Evolutionary conservation across 2,888 invertebrate genomes (phyloP), one percentile per base, ranked within the genome.

Genomic region (Laothoe populi): DNA sequence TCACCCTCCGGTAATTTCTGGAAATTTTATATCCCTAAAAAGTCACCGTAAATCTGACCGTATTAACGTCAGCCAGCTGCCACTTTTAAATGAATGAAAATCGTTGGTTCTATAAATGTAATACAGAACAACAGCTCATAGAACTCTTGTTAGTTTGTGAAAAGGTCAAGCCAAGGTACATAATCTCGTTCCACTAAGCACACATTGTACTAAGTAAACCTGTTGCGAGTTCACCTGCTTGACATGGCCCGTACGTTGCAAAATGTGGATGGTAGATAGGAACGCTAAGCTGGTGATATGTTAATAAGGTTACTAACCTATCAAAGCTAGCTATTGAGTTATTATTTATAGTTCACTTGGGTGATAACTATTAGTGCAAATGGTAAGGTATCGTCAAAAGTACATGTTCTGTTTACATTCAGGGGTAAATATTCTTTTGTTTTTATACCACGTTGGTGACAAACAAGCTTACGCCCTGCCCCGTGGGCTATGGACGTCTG

Each of bases 191-290:
- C 40, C 42, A 44, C 42, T 24, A 42, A 49, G 35, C 23, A 42
- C 19, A 57, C 42, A 53, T 60, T 26, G 59, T 66, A 65, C 65
- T 63, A 24, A 70, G 64, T 60, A 61, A 75, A 77, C 72, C 72
- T 63, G 70, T 71, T 67, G 66, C 68, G 69, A 74, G 68, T 68
- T 72, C 75, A 74, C 73, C 69, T 71, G 72, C 67, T 67, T 72
- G 70, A 75, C 73, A 71, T 72, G 69, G 66, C 68, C 62, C 59
- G 70, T 35, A 42, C 62, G 19, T 75, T 73, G 66, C 72, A 65
- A 73, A 74, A 76, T 67, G 57, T 57, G 57, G 40, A 57, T 46
- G 38, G 58, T 57, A 48, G 61, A 64, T 62, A 65, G 66, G 71
- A 71, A 71, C 66, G 63, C 46, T 64, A 44, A 57, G 62, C 60